A percentile compares a stretch with the other conserved stretches of the same genome.
These are phyloP conservation scores for Meiosimyza decipiens DNA, from an alignment of 2,888 invertebrate genomes.

Conservation along the genomic window DNA sequence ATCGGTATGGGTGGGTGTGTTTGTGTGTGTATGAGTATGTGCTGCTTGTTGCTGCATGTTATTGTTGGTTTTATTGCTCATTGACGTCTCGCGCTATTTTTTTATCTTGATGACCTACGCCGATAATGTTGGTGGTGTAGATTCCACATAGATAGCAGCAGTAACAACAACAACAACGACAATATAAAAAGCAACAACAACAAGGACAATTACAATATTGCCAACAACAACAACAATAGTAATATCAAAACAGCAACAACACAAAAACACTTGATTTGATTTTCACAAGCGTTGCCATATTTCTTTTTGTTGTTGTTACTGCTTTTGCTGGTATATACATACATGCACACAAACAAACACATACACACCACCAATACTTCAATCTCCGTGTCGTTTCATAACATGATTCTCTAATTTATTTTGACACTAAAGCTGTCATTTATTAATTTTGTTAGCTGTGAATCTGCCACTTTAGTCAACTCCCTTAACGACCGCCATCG, in stretches of 20 bases:
- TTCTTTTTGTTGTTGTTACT: neutral
- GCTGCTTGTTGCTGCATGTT: no score
- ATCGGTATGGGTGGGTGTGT: no score
- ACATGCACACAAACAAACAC: no score
- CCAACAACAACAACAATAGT: neutral
- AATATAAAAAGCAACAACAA: constrained; percentile 15
- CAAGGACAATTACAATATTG: constrained; percentile 37
- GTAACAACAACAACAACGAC: constrained; percentile 14
- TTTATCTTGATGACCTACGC: no score
- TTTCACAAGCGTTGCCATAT: neutral
- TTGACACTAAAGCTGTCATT: constrained; percentile 53
- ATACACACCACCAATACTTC: no score
- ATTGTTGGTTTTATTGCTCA: no score
- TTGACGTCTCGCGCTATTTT: no score
- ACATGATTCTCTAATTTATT: constrained; percentile 46
- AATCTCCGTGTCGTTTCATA: neutral
- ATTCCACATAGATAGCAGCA: neutral
- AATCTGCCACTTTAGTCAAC: no score
- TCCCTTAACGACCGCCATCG: no score
- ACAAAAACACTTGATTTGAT: neutral
- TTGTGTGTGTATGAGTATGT: no score
- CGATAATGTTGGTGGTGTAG: no score
- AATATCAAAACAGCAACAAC: neutral
- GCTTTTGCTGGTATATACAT: neutral
- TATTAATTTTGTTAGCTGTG: neutral